Percentiles rank a stretch among this genome's conserved stretches.
These are phyloP conservation scores for Ennomos erosarius DNA, from an alignment of 2,888 invertebrate species.

Conservation along the genomic window DNA sequence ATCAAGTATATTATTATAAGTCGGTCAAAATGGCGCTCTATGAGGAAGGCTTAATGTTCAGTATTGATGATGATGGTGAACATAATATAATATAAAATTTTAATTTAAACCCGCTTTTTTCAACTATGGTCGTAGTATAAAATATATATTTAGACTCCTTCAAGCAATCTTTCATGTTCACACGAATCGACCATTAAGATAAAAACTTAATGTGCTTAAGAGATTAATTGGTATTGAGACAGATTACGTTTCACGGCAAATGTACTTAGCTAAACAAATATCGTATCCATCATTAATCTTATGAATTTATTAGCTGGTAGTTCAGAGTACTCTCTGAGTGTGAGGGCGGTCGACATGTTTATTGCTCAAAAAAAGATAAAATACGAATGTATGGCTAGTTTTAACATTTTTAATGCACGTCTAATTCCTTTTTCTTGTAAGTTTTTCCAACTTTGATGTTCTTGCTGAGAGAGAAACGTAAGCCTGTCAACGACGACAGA, in stretches of 20 bases:
- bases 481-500: conserved; percentile 57
- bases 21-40: no score
- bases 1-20: no score
- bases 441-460: conserved; percentile 52
- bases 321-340: conserved; percentile 64
- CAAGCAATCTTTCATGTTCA: conserved; percentile 53
- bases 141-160: conserved; percentile 17
- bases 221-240: conserved; percentile 75
- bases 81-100: no score
- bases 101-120: no score
- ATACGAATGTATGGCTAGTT: conserved; percentile 63
- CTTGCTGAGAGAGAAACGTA: conserved; percentile 61
- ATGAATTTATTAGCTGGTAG: conserved; percentile 73
- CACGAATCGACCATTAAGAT: conserved; percentile 59
- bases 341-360: conserved; percentile 77
- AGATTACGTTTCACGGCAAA: conserved; percentile 74
- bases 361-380: conserved; percentile 72
- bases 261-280: conserved; percentile 77
- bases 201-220: conserved; percentile 60
- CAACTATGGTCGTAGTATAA: conserved; percentile 1
- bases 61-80: no score
- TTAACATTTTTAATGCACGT: conserved; percentile 66
- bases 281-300: conserved; percentile 79
- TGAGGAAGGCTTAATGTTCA: no score
- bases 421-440: conserved; percentile 50